A percentile compares a stretch with the other conserved stretches of the same genome.
Evolutionary conservation across 2,113 vertebrate genomes (phyloP).

Genomic region (Bufo bufo): DNA sequence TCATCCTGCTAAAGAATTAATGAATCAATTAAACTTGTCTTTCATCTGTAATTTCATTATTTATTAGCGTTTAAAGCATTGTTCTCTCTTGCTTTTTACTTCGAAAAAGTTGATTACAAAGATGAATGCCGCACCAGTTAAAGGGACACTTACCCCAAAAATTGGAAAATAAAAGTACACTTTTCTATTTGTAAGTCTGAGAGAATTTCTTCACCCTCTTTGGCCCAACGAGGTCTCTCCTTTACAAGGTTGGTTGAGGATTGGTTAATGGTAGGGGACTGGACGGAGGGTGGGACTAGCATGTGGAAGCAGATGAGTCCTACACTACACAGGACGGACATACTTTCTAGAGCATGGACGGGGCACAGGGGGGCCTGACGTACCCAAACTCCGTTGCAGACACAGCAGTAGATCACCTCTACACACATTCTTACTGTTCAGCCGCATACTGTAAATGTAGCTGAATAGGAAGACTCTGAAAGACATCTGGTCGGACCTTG

Average conservation of each 20-base stretch:
- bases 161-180: neutral
- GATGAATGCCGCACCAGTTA: neutral
- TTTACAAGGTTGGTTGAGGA: neutral
- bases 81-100: conserved; percentile 3
- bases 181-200: neutral
- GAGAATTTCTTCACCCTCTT: neutral
- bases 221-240: neutral
- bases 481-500: too few species aligned
- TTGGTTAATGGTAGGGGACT: neutral
- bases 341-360: too few species aligned
- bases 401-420: too few species aligned
- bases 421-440: too few species aligned
- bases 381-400: too few species aligned
- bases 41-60: conserved; percentile 27
- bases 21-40: conserved; percentile 43
- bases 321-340: neutral
- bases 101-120: neutral
- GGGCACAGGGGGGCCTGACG: too few species aligned
- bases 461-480: too few species aligned
- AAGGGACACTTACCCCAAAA: neutral
- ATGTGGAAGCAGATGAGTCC: neutral
- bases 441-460: too few species aligned
- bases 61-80: conserved; percentile 36
- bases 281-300: neutral
- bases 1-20: conserved; percentile 38